Conservation (phyloP, 2,113 vertebrate genomes). For the Festucalex cinctus region DNA sequence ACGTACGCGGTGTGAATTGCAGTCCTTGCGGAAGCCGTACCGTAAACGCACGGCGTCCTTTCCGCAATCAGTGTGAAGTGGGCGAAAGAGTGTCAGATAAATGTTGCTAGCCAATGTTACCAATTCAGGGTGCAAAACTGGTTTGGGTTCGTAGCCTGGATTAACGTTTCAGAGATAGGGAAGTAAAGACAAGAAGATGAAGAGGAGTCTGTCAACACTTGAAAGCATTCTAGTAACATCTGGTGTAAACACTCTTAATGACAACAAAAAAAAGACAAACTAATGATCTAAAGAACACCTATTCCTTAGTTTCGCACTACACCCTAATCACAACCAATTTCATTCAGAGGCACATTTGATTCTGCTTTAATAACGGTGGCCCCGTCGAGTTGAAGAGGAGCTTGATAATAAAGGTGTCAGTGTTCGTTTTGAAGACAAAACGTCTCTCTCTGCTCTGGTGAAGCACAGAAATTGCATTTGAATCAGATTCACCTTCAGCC, state of each 20-base stretch:
- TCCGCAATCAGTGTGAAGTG: too few species aligned
- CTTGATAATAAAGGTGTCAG: constrained; percentile 54
- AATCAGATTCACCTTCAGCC: constrained; percentile 51
- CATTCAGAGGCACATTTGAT: constrained; percentile 47
- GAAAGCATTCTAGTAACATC: not conserved
- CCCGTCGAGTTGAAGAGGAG: constrained; percentile 54
- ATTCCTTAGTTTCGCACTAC: constrained; percentile 29
- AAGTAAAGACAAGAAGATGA: too few species aligned
- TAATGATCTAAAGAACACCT: not conserved
- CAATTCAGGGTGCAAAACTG: too few species aligned
- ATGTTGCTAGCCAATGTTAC: too few species aligned
- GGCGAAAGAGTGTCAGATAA: too few species aligned
- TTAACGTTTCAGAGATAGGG: too few species aligned
- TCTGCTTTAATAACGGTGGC: constrained; percentile 56
- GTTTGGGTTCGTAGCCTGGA: too few species aligned
- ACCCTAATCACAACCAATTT: constrained; percentile 37
- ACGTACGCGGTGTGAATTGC: too few species aligned
- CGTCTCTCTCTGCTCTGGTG: constrained; percentile 25
- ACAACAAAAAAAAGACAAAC: constrained; percentile 9
- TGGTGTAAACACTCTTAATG: not conserved
- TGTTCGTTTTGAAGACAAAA: constrained; percentile 52
- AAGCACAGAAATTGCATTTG: constrained; percentile 42
- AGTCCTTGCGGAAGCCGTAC: too few species aligned
- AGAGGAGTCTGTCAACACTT: not conserved
- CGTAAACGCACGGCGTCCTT: too few species aligned